Evolutionary conservation across 2,797 vertebrate genomes (phyloP).

Genomic region (Xenopus petersii): DNA sequence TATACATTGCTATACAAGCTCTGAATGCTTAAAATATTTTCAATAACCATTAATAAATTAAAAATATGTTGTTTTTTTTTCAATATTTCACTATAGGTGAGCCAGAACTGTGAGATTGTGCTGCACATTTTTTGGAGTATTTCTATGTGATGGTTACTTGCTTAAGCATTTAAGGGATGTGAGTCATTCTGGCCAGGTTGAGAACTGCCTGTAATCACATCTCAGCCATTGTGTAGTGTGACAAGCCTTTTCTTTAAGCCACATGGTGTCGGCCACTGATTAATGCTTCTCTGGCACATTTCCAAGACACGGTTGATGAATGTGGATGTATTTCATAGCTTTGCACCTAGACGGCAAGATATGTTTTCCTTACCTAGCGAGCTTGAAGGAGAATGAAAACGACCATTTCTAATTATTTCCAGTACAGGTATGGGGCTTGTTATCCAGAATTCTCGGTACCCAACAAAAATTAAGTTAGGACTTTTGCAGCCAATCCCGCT

Average conservation of each 20-base stretch:
- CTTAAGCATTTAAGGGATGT: conserved; percentile 31
- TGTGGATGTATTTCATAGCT: conserved; percentile 28
- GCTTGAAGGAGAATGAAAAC: neutral
- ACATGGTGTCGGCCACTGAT: conserved; percentile 40
- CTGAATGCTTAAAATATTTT: too few species aligned
- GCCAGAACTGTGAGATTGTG: conserved; percentile 10
- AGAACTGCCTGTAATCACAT: conserved; percentile 27
- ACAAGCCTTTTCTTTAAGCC: conserved; percentile 42
- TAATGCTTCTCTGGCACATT: conserved; percentile 32
- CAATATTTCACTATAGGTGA: too few species aligned
- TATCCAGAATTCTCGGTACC: too few species aligned
- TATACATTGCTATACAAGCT: too few species aligned
- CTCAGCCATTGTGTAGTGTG: conserved; percentile 31
- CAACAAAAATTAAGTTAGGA: too few species aligned
- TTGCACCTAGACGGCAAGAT: conserved; percentile 15
- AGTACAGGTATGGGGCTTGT: neutral
- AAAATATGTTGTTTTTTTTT: too few species aligned
- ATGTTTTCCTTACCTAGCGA: neutral
- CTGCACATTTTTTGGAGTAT: neutral
- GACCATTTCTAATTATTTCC: neutral
- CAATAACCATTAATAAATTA: too few species aligned
- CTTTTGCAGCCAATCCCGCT: too few species aligned
- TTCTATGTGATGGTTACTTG: neutral
- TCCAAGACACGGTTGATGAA: conserved; percentile 22
- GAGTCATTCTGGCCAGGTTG: conserved; percentile 23